Base-by-base conservation (phyloP, 2,888 invertebrate genomes). In the Trichogramma evanescens region DNA sequence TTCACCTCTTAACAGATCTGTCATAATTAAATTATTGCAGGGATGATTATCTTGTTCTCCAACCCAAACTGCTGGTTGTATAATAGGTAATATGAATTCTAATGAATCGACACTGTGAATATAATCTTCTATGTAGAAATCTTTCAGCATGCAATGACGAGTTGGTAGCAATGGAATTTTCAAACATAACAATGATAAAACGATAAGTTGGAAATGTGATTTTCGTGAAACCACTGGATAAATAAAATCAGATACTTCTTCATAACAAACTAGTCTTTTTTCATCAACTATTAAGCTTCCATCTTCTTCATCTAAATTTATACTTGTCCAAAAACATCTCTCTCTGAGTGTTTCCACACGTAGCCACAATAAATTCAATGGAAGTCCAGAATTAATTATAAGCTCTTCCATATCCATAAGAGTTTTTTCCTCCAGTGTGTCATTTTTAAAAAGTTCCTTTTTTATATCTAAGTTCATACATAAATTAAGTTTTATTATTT, bases 321-420 rank as follows among this genome's bases (percentile, higher is more conserved):
- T 71, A 2, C 88, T 85, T 45, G 88, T 80, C 83, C 88, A 91
- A 77, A 87, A 87, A 68, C 83, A 86, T 13, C 84, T 83, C 70
- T 86, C 88, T n/a, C 90, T 82, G 58, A 89, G 78, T 8, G 86
- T 85, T 78, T 90, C 91, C 62, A 87, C 84, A 63, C 91, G 83
- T 66, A 86, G 79, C 91, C 91, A 91, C 65, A 90, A 80, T 67
- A 86, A 86, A 72, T 85, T 83, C 71, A 87, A 79, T 40, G 91
- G 91, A 71, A 92, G 78, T 54, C 87, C 85, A 54, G 85, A 84
- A 46, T 69, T 80, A 56, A 87, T 72, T 53, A 87, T 81, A 2
- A 83, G 74, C 69, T 87, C 86, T 72, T 88, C 87, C 67, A 84
- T 79, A 54, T 84, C 84, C 54, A 84, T 69, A 69, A 76, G 62